Evolutionary conservation across 2,888 invertebrate species (phyloP).

Genomic region (Conomelus anceps): DNA sequence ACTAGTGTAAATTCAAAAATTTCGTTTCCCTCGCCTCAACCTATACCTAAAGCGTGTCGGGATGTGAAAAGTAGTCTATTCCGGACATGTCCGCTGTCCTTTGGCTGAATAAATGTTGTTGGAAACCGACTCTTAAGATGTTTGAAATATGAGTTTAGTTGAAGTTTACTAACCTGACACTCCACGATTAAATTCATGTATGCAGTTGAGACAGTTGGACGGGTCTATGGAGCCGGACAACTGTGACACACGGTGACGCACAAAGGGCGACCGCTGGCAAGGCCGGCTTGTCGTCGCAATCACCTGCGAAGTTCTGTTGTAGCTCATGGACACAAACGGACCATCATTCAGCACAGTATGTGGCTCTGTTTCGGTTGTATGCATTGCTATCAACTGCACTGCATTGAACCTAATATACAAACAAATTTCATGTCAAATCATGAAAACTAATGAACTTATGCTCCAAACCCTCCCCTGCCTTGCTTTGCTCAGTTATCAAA

Average conservation of each 20-base stretch:
- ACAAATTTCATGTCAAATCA: neutral
- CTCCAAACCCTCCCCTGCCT: conserved; percentile 36
- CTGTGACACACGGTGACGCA: conserved; percentile 28
- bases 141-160: neutral
- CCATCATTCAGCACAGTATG: conserved; percentile 57
- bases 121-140: no score
- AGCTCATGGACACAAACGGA: conserved; percentile 66
- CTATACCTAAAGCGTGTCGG: no score
- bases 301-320: conserved; percentile 57
- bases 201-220: neutral
- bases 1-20: no score
- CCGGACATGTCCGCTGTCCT: no score
- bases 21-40: no score
- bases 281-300: conserved; percentile 66
- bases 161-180: neutral
- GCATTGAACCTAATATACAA: conserved; percentile 9
- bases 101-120: no score
- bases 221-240: neutral
- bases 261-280: conserved; percentile 33
- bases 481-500: no score
- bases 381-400: neutral
- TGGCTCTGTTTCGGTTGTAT: neutral
- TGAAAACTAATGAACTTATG: conserved; percentile 37
- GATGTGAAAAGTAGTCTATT: no score
- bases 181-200: neutral